These are phyloP conservation scores for Miltochrista miniata DNA, from an alignment of 2,888 invertebrate genomes.

Conservation along the genomic window DNA sequence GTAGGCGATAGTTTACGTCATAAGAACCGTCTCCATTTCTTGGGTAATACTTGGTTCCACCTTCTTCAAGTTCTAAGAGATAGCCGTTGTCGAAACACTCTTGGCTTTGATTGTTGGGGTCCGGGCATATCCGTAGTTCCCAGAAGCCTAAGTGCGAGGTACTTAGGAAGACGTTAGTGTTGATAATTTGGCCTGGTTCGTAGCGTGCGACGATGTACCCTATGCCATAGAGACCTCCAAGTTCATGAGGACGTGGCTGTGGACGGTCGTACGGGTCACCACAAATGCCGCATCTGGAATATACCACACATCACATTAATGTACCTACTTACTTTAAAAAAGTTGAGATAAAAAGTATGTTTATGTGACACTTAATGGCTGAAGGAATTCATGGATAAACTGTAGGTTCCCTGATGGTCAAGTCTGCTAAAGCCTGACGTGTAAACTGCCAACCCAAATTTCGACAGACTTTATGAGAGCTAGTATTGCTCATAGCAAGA, in stretches of 20 bases:
- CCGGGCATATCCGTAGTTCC: constrained; percentile 91
- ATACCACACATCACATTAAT: too few relatives aligned
- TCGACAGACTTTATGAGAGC: too few relatives aligned
- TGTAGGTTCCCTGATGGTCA: too few relatives aligned
- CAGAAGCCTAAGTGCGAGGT: constrained; percentile 94
- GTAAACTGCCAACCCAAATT: too few relatives aligned
- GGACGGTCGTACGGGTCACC: constrained; percentile 90
- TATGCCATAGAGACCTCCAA: constrained; percentile 90
- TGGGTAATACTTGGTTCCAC: constrained; percentile 86
- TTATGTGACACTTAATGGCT: too few relatives aligned
- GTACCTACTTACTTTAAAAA: too few relatives aligned
- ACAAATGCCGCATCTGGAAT: constrained; percentile 88
- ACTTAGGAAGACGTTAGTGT: constrained; percentile 89
- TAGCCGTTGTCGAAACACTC: constrained; percentile 87
- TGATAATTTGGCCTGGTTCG: constrained; percentile 85
- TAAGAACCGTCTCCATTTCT: constrained; percentile 87
- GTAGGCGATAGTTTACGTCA: constrained; percentile 85
- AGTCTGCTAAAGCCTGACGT: too few relatives aligned
- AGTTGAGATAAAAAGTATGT: too few relatives aligned
- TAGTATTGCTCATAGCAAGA: too few relatives aligned
- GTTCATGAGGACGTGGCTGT: constrained; percentile 89
- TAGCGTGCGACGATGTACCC: constrained; percentile 90
- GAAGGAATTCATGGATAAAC: too few relatives aligned
- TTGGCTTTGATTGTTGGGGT: constrained; percentile 86
- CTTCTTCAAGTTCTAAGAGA: constrained; percentile 81